Conservation (phyloP, 2,888 invertebrate genomes). For the Drosophila mimica region DNA sequence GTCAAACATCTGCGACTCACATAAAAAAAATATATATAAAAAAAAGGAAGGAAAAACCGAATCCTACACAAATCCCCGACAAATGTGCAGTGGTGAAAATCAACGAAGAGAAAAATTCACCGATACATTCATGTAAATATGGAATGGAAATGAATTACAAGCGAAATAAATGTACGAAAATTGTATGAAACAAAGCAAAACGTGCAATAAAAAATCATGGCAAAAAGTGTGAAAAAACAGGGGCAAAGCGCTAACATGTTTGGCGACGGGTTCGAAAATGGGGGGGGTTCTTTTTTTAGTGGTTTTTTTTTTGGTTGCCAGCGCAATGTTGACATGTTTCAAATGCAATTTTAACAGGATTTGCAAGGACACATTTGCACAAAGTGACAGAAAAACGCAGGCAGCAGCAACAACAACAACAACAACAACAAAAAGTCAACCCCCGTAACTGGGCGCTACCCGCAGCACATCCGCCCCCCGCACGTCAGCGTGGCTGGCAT, state of each 20-base stretch:
- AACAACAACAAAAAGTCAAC: slow-evolving; percentile 65
- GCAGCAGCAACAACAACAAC: slow-evolving; percentile 38
- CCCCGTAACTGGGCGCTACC: slow-evolving; percentile 39
- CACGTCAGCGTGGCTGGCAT: slow-evolving; percentile 71
- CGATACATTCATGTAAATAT: slow-evolving; percentile 73
- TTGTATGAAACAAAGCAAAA: slow-evolving; percentile 68
- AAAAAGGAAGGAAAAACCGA: slow-evolving; percentile 29
- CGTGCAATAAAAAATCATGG: slow-evolving; percentile 56
- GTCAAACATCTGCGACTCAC: slow-evolving; percentile 51
- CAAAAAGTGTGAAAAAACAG: slow-evolving; percentile 34
- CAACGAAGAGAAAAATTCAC: slow-evolving; percentile 42
- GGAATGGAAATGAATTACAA: slow-evolving; percentile 80
- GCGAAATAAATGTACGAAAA: slow-evolving; percentile 76
- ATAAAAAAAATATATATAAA: slow-evolving; percentile 35
- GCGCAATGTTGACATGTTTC: slow-evolving; percentile 77
- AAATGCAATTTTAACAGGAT: slow-evolving; percentile 81
- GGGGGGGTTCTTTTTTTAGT: slow-evolving; percentile 3
- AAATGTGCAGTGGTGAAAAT: slow-evolving; percentile 60
- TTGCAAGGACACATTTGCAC: slow-evolving; percentile 80
- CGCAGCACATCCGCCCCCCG: slow-evolving; percentile 11
- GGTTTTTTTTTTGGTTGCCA: slow-evolving; percentile 55
- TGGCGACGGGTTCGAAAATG: slow-evolving; percentile 22
- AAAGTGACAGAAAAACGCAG: slow-evolving; percentile 80
- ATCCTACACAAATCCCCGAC: slow-evolving; percentile 71
- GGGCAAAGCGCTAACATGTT: slow-evolving; percentile 38